Base-by-base conservation (phyloP, 2,113 vertebrate genomes). In the Pardalotus punctatus region DNA sequence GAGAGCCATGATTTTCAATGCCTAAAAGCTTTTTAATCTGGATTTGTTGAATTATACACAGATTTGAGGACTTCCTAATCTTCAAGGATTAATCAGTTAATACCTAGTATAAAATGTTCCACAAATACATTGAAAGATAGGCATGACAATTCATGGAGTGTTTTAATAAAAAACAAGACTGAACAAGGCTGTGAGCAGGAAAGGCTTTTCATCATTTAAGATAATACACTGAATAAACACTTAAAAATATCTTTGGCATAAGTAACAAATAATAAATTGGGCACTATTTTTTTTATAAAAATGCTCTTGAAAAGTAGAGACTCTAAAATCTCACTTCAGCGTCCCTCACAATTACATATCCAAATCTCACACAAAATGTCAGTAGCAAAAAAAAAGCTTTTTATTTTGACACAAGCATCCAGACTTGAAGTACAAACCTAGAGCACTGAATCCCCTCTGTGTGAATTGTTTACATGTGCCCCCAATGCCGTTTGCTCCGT, bases 1-100 rank as follows among this genome's bases (percentile, higher is more conserved):
- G 95, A 96, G 93, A 97, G 88, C 24, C 35, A 48, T 47, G 54
- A 88, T 94, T 96, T 88, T 76, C 54, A 91, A 50, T 81, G 76
- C 54, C 90, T 97, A 97, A 97, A 96, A 88, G 84, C 93, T 97
- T 91, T 94, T 97, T 96, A 97, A 97, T 97, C 95, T 98, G 96
- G 95, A 98, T 97, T 97, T 98, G 93, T 58, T 93, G 93, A 97
- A 97, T 96, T 97, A 93, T 79, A 96, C 36, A 54, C 70, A 96
- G 95, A 98, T 97, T 95, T 95, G 94, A 97, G 90, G 71, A 88
- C 77, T 97, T 95, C 43, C 48, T 97, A 97, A 97, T 94, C 95
- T 97, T 96, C 73, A 51, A 85, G 94, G 96, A 98, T 97, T 98
- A 98, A 98, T 98, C 85, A 89, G 74, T 93, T 98, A 97, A 98